A percentile compares a stretch with the other conserved stretches of the same genome.
These are phyloP conservation scores for Oreonectes daqikongensis DNA, from an alignment of 2,797 vertebrate species.

Conservation along the genomic window DNA sequence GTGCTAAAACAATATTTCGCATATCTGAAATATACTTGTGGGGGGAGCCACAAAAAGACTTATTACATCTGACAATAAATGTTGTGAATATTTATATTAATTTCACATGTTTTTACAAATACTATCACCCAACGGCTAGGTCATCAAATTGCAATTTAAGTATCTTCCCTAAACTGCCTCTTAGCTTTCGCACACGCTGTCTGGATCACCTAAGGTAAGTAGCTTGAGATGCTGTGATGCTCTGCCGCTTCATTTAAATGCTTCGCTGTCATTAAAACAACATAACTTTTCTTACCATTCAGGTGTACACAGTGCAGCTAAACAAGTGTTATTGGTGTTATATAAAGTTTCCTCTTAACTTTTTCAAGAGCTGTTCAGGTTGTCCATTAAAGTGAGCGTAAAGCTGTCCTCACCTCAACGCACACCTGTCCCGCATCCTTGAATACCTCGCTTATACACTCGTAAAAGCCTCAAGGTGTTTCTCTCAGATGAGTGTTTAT, in stretches of 20 bases:
- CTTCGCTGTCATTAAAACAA: conserved; percentile 8
- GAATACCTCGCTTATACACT: background rate
- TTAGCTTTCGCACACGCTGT: no score
- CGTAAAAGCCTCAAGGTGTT: conserved; percentile 34
- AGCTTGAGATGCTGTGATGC: conserved; percentile 8
- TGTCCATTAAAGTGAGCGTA: conserved; percentile 5
- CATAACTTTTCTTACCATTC: background rate
- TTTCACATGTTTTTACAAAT: no score
- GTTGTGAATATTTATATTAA: no score
- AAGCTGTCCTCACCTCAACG: background rate
- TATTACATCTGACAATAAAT: no score
- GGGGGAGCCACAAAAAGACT: no score
- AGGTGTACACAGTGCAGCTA: background rate
- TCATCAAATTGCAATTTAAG: background rate
- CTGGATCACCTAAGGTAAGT: no score
- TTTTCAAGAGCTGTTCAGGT: background rate
- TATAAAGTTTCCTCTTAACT: background rate
- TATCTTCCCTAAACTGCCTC: no score
- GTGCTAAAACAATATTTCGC: no score
- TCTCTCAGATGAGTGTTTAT: background rate
- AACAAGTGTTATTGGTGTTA: background rate
- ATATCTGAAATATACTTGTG: no score
- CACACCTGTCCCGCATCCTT: conserved; percentile 12
- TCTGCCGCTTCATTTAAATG: conserved; percentile 21
- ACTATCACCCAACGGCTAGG: no score